A percentile compares a stretch with the other conserved stretches of the same genome.
Evolutionary conservation across 2,113 vertebrate genomes (phyloP).

Genomic region (Malurus melanocephalus): DNA sequence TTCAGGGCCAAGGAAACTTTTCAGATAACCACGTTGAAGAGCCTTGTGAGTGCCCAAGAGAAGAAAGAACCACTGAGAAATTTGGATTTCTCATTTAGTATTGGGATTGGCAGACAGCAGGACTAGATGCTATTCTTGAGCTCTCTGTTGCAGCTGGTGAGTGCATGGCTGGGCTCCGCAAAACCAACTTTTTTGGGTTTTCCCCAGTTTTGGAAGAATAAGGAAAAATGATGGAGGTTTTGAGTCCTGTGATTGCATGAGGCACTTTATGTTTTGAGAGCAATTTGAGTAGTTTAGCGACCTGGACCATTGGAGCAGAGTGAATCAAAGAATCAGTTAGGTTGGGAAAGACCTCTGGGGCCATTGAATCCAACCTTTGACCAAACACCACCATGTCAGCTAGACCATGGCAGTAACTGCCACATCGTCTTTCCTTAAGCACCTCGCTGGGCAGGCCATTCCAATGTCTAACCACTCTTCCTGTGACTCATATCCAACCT

Average conservation of each 20-base stretch:
- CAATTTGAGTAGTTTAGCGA: neutral
- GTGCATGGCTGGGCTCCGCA: accelerated
- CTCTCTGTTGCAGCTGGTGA: accelerated
- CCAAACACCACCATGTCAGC: accelerated
- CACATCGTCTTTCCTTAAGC: neutral
- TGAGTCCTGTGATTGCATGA: accelerated
- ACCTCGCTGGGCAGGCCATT: neutral
- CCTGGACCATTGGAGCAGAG: neutral
- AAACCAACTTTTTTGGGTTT: neutral
- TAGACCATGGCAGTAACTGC: neutral
- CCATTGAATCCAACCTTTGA: neutral
- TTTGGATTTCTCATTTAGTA: neutral
- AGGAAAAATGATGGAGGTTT: neutral
- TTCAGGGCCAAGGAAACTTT: neutral
- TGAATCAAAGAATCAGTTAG: neutral
- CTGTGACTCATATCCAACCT: neutral
- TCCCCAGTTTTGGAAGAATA: neutral
- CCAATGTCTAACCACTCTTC: neutral
- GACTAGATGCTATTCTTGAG: accelerated
- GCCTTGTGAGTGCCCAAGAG: accelerated
- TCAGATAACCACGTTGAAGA: neutral
- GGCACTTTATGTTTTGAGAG: neutral
- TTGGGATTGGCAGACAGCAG: too few relatives aligned
- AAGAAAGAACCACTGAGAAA: neutral
- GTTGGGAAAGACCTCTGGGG: neutral